Conservation (phyloP, 1,140 invertebrate species). For the Hydropsyche tenuis region DNA sequence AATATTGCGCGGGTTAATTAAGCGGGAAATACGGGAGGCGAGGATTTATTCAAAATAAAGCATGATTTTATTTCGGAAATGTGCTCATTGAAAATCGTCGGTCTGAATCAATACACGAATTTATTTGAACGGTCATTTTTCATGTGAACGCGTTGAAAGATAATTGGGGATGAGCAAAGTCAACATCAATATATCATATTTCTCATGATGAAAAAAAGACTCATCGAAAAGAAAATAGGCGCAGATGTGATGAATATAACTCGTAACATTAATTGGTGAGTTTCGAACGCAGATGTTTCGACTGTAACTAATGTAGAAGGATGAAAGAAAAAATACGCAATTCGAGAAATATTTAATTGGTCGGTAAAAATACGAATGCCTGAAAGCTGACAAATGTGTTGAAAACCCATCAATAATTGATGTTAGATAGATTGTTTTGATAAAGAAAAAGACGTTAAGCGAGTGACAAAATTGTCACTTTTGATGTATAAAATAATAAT, state of each 20-base stretch:
- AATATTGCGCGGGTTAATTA: too few relatives aligned
- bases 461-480: too few relatives aligned
- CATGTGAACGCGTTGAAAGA: slow-evolving; percentile 6
- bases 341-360: slow-evolving; percentile 19
- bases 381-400: too few relatives aligned
- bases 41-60: too few relatives aligned
- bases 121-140: slow-evolving; percentile 22
- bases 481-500: too few relatives aligned
- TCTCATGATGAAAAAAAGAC: slow-evolving; percentile 14
- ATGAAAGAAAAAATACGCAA: neutral
- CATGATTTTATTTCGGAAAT: too few relatives aligned
- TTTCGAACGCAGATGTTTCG: slow-evolving; percentile 27
- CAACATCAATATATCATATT: slow-evolving; percentile 26
- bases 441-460: too few relatives aligned
- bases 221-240: neutral
- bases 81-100: neutral
- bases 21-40: too few relatives aligned
- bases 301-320: neutral
- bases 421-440: too few relatives aligned
- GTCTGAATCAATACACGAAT: neutral
- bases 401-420: too few relatives aligned
- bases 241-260: neutral
- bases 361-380: neutral
- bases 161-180: slow-evolving; percentile 32
- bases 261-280: neutral